Evolutionary conservation across 2,797 vertebrate species (phyloP), one percentile per base, ranked within the genome.

Genomic region (Lepidocolaptes lacrymiger): DNA sequence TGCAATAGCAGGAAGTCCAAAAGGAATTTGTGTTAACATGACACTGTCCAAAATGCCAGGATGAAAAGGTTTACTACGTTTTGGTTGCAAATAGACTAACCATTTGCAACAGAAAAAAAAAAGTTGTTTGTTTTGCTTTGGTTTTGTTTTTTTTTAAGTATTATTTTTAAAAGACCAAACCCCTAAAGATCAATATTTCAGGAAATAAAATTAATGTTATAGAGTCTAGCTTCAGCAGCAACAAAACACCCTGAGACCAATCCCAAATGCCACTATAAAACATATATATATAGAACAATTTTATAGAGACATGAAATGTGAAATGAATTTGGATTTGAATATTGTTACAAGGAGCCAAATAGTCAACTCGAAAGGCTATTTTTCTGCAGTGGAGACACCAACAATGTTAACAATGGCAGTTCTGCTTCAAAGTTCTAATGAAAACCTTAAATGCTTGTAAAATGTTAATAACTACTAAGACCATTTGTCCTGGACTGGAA

Each of bases 401-500:
- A 48, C 52, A 36, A 39, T 36, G 10, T 86, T 81, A 92, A 85
- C 44, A 92, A 72, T 27, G 34, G 12, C 73, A 94, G n/a, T 36
- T 77, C 43, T 81, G 41, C 83, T 91, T 89, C 66, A 41, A 86
- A 81, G 62, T 64, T 66, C 30, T 52, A 93, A 82, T 10, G 56
- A 85, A 81, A 95, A 24, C 15, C 63, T 84, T 91, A 77, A 87
- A 81, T 6, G 7, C 37, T 91, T 85, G 44, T 87, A 82, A 96
- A 96, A 91, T 5, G 0, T 56, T 91, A 92, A 48, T 81, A 92
- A 91, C 78, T 79, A 83, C 82, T 85, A 91, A 87, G 46, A 15
- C 28, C 68, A 81, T 91, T 96, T 94, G 55, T 85, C 95, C 84
- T 71, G 30, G 64, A 83, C 37, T 87, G 95, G 89, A 79, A 93